Evolutionary conservation across 2,797 vertebrate genomes (phyloP), one percentile per base, ranked within the genome.

Genomic region (Telmatherina bonti): DNA sequence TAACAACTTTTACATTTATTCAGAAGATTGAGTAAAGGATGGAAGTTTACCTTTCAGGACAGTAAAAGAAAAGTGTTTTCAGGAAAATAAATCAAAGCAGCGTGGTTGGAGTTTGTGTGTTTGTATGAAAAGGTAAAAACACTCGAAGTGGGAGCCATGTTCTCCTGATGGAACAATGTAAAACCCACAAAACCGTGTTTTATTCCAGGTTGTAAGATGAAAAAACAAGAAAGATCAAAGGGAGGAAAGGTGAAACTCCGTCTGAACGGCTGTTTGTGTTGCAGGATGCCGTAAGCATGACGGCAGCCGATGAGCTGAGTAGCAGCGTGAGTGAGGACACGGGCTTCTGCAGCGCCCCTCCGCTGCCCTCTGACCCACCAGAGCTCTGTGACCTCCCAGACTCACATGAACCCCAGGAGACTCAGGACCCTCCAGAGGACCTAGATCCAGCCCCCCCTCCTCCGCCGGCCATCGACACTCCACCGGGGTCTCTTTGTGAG

Each of bases 311-410:
- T 35, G 96, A 96, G 80, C 92, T 96, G 76, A 96, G 95, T 82
- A 96, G 95, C 91, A 96, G 95, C 31, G 90, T 96, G 71, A 97
- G 97, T 73, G 97, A 97, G 77, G 97, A 98, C 85, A 96, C 95
- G 0, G 96, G 96, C 51, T 96, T 95, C 0, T 96, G 95, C 80
- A 91, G 95, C 0, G 96, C 95, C 56, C 90, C 95, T 18, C 94
- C 96, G 33, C 82, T 95, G 73, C 95, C 96, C 52, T 95, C 92
- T 1, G 96, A 96, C 63, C 92, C 93, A 1, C 85, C 94, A 29
- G 97, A 98, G 66, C 78, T 96, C 57, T 96, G 96, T 67, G 96
- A 97, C 85, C 86, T 93, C 35, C 85, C 87, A 0, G 96, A 97
- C 84, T 76, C 92, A 6, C 92, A 89, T 30, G 96, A 97, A 76